These are phyloP conservation scores for Keiferia lycopersicella DNA, from an alignment of 2,888 invertebrate species.

Conservation along the genomic window DNA sequence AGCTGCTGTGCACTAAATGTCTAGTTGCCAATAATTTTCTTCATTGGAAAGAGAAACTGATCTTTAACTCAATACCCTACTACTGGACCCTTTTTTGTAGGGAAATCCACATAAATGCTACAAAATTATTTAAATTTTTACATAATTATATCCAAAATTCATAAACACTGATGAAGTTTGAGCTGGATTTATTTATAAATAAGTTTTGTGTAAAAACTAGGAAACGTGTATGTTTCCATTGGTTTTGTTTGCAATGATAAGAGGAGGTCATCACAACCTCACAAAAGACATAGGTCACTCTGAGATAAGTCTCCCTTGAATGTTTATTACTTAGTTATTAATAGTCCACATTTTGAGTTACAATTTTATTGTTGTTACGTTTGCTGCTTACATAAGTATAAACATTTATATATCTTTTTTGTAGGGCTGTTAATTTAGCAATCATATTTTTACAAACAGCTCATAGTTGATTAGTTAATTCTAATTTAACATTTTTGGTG, in stretches of 20 bases:
- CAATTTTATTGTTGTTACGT: slow-evolving; percentile 4
- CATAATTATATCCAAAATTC: too few relatives aligned
- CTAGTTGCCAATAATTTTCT: too few relatives aligned
- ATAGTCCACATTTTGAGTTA: slow-evolving; percentile 34
- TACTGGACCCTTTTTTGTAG: too few relatives aligned
- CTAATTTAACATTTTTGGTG: background rate
- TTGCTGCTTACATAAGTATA: slow-evolving; percentile 13
- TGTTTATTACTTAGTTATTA: slow-evolving; percentile 53
- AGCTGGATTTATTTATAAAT: background rate
- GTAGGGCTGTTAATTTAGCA: background rate
- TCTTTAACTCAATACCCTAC: too few relatives aligned
- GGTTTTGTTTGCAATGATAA: slow-evolving; percentile 69
- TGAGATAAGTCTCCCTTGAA: slow-evolving; percentile 69
- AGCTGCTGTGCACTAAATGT: too few relatives aligned
- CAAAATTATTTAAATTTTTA: too few relatives aligned
- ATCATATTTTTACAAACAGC: background rate
- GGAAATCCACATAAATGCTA: too few relatives aligned
- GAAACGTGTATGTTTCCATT: slow-evolving; percentile 69
- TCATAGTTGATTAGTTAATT: too few relatives aligned
- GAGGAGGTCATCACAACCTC: slow-evolving; percentile 67
- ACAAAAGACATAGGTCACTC: slow-evolving; percentile 73
- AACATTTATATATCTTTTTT: background rate
- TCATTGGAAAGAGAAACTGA: too few relatives aligned
- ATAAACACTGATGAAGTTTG: too few relatives aligned
- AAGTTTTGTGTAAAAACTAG: slow-evolving; percentile 45